Conservation (phyloP, 2,797 vertebrate species). For the Rhadinocentrus ornatus region DNA sequence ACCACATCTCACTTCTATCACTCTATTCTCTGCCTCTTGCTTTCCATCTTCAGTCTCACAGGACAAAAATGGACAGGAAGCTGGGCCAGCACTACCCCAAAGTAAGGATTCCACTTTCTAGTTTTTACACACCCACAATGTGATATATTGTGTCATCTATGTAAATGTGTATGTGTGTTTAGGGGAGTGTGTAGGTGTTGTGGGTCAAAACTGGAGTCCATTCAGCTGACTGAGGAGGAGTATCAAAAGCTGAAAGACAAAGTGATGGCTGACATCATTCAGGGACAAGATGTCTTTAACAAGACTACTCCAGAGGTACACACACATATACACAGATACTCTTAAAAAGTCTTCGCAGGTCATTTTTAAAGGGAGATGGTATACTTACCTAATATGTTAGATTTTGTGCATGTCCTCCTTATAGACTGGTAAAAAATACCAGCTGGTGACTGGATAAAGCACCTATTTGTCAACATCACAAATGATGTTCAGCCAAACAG, state of each 20-base stretch:
- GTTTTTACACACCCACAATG: neutral
- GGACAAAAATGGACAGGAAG: conserved; percentile 87
- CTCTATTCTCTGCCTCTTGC: neutral
- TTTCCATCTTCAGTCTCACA: conserved; percentile 80
- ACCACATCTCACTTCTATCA: neutral
- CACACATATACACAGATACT: neutral
- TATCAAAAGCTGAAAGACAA: conserved; percentile 86
- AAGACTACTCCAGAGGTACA: conserved; percentile 93
- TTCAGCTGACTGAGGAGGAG: conserved; percentile 82
- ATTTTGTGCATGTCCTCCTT: neutral
- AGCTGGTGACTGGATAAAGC: neutral
- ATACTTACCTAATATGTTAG: neutral
- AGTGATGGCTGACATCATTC: conserved; percentile 89
- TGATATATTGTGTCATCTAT: neutral
- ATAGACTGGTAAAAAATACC: neutral
- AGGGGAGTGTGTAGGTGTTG: conserved; percentile 72
- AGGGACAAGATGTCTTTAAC: conserved; percentile 88
- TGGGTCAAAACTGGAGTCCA: conserved; percentile 72
- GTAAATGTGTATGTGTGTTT: conserved; percentile 77
- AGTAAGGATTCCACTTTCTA: conserved; percentile 76
- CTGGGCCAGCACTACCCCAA: conserved; percentile 79
- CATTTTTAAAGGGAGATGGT: neutral
- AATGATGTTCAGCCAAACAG: neutral
- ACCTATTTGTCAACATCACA: neutral
- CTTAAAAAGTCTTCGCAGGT: neutral